Evolutionary conservation across 1,140 invertebrate species (phyloP).

Genomic region (Aphaenogaster ashmeadi): DNA sequence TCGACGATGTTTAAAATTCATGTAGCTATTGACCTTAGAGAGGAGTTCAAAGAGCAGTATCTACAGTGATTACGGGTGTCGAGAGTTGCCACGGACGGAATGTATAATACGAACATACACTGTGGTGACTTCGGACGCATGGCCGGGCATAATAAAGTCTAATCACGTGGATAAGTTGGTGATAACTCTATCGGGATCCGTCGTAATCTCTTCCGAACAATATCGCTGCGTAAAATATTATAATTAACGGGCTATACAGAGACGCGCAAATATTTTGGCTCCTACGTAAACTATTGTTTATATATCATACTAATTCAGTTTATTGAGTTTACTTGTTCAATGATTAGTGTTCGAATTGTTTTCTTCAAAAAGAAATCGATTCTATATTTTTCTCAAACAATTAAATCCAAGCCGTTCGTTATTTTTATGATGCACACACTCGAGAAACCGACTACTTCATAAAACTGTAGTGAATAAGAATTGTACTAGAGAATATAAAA

Average conservation of each 20-base stretch:
- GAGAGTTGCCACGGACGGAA: slow-evolving; percentile 62
- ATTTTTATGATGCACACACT: neutral
- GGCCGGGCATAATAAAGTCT: slow-evolving; percentile 69
- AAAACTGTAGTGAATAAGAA: neutral
- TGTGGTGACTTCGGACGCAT: slow-evolving; percentile 19
- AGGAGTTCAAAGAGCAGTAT: slow-evolving; percentile 67
- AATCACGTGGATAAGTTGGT: slow-evolving; percentile 47
- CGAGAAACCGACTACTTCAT: neutral
- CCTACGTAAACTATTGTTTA: neutral
- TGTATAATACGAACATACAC: slow-evolving; percentile 56
- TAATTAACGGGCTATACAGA: neutral
- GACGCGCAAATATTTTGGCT: neutral
- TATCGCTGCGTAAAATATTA: neutral
- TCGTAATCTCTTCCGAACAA: slow-evolving; percentile 9
- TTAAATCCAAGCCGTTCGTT: neutral
- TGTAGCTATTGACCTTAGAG: slow-evolving; percentile 69
- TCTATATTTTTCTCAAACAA: neutral
- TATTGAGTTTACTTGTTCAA: neutral
- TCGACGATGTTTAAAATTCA: slow-evolving; percentile 73
- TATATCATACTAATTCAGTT: neutral
- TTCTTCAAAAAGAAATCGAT: neutral
- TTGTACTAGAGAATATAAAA: neutral
- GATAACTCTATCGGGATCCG: slow-evolving; percentile 44
- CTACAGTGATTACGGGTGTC: slow-evolving; percentile 69
- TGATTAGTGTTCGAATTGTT: neutral